Base-by-base conservation (phyloP, 2,888 invertebrate species). In the Bellardia pandia region DNA sequence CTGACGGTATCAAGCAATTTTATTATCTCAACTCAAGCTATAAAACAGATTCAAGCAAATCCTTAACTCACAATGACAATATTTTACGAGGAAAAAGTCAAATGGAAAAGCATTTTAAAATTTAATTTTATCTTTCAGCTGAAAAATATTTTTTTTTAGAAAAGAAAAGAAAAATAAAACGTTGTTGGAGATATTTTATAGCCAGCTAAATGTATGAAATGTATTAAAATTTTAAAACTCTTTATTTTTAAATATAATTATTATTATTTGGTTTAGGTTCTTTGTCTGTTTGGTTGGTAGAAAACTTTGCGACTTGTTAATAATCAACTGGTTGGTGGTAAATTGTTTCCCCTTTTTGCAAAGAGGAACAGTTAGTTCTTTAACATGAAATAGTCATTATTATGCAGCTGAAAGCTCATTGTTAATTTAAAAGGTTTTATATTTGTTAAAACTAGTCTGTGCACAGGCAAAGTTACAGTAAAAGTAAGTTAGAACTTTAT, bases 391-490 rank as follows among this genome's bases (percentile, higher is more conserved):
- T 56, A 56, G 9, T 53, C 74, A 74, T 86, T 80, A 86, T 82
- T 69, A 86, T 75, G 6, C 40, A 84, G 74, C 77, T 81, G 77
- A 81, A 56, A 77, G 80, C 81, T 85, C 78, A 86, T 81, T 86
- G 86, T 84, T 81, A 86, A 86, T 84, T 81, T 84, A 84, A 86
- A 87, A 84, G 84, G 80, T 81, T 87, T 87, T 87, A 84, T 84
- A 77, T 68, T 76, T 77, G 80, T 16, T 58, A 58, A 75, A 68
- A 62, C 60, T n/a, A 13, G 69, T 30, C 56, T 66, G 40, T 66
- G 56, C 42, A 53, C 14, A 16, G 42, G 45, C 56, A 30, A 45
- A 23, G 66, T 30, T 30, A 77, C 66, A 53, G 53, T 16, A n/a
- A n/a, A 53, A 53, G n/a, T n/a, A n/a, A n/a, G 13, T 48, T 48